Conservation (phyloP, 2,888 invertebrate species). For the Cecidostiba fungosa region DNA sequence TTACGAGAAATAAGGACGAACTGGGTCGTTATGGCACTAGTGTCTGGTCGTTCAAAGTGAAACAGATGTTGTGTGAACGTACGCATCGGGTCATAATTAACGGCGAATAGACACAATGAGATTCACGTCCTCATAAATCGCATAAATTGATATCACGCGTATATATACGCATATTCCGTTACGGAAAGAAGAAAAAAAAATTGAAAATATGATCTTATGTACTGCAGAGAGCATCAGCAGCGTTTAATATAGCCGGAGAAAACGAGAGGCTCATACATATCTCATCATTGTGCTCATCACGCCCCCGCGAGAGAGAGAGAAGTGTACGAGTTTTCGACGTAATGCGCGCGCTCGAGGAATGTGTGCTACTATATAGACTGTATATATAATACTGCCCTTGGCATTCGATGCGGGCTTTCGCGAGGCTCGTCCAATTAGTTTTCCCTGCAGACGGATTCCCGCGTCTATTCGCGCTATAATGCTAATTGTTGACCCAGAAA, state of each 20-base stretch:
- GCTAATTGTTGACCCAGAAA: conserved; percentile 17
- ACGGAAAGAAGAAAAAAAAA: too few species aligned
- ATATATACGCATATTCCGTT: neutral
- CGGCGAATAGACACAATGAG: neutral
- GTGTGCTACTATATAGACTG: neutral
- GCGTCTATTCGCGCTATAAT: conserved; percentile 6
- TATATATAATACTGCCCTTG: conserved; percentile 9
- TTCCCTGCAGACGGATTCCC: conserved; percentile 38
- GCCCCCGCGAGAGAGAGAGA: neutral
- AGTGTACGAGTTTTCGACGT: too few species aligned
- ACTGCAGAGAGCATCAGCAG: too few species aligned
- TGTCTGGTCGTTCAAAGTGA: too few species aligned
- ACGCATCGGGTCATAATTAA: neutral
- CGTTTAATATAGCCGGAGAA: neutral
- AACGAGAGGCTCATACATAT: neutral
- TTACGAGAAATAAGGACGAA: neutral
- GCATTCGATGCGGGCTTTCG: conserved; percentile 15
- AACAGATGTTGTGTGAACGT: too few species aligned
- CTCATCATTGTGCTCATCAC: neutral
- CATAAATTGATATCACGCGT: neutral
- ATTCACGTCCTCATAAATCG: neutral
- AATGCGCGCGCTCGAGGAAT: neutral
- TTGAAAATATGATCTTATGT: too few species aligned
- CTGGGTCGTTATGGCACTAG: too few species aligned
- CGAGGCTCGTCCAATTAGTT: conserved; percentile 7